These are phyloP conservation scores for Odontomachus brunneus DNA, from an alignment of 1,140 invertebrate genomes.

Conservation along the genomic window DNA sequence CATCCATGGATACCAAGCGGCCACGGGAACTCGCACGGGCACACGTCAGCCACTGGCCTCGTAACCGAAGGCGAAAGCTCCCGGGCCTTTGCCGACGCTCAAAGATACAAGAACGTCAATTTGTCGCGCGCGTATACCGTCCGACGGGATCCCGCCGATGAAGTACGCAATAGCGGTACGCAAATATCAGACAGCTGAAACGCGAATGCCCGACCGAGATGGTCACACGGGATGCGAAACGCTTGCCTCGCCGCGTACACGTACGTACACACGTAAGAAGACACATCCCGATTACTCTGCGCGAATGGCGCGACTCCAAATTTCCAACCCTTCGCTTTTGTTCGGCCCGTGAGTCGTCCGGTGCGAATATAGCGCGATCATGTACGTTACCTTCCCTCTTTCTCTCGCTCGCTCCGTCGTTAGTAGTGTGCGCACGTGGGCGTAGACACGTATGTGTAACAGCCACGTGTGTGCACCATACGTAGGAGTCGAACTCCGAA, in stretches of 20 bases:
- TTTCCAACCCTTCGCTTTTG: conserved; percentile 38
- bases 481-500: conserved; percentile 61
- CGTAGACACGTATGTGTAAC: background rate
- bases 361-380: conserved; percentile 28
- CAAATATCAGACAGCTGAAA: background rate
- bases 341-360: conserved; percentile 2
- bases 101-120: conserved; percentile 3
- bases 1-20: background rate
- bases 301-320: conserved; percentile 39
- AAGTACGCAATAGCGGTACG: background rate
- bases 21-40: background rate
- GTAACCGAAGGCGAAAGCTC: background rate
- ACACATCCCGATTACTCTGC: conserved; percentile 24
- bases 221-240: too few species aligned
- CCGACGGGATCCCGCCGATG: too few species aligned
- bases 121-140: background rate
- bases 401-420: background rate
- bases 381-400: background rate
- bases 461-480: conserved; percentile 29
- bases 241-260: too few species aligned
- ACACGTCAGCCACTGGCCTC: background rate
- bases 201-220: background rate
- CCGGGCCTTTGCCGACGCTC: background rate
- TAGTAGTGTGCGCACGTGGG: conserved; percentile 19
- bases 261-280: background rate